Percentiles rank a stretch among this genome's conserved stretches.
Conservation (phyloP, 2,888 invertebrate species). For the Leucophora obtusa region DNA sequence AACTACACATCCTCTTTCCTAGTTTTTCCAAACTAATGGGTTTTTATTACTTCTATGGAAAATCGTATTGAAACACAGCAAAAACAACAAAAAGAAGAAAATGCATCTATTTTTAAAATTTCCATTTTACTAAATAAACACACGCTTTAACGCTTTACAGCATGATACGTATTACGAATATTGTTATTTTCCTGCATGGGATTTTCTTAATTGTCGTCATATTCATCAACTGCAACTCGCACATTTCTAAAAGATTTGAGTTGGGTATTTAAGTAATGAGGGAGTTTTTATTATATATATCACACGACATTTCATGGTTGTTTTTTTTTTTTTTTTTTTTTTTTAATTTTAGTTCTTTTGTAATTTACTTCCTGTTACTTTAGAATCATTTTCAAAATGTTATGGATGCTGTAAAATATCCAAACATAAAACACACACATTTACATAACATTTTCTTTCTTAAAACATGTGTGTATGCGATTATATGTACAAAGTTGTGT, state of each 20-base stretch:
- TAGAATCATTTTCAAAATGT: conserved; percentile 18
- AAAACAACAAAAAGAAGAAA: conserved; percentile 23
- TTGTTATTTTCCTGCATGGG: neutral
- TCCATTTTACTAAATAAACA: conserved; percentile 52
- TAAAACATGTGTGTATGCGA: neutral
- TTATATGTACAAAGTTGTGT: neutral
- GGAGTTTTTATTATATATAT: conserved; percentile 36
- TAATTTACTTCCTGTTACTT: conserved; percentile 60
- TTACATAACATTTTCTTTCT: neutral
- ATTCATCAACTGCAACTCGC: neutral
- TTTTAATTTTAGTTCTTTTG: conserved; percentile 34
- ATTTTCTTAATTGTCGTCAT: conserved; percentile 40
- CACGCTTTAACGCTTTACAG: conserved; percentile 36
- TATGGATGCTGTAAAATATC: conserved; percentile 12
- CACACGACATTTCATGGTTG: conserved; percentile 19
- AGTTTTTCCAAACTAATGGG: conserved; percentile 49
- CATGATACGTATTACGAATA: neutral
- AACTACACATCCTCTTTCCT: conserved; percentile 33
- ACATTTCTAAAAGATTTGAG: conserved; percentile 19
- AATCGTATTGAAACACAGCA: conserved; percentile 14
- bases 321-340: conserved; percentile 12
- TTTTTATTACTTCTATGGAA: conserved; percentile 50
- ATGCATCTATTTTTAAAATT: conserved; percentile 24
- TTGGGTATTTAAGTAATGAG: conserved; percentile 8
- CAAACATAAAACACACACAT: neutral